phyloP scores from a whole-genome alignment of 2,113 vertebrate genomes.

The Melanotaenia duboulayi region DNA sequence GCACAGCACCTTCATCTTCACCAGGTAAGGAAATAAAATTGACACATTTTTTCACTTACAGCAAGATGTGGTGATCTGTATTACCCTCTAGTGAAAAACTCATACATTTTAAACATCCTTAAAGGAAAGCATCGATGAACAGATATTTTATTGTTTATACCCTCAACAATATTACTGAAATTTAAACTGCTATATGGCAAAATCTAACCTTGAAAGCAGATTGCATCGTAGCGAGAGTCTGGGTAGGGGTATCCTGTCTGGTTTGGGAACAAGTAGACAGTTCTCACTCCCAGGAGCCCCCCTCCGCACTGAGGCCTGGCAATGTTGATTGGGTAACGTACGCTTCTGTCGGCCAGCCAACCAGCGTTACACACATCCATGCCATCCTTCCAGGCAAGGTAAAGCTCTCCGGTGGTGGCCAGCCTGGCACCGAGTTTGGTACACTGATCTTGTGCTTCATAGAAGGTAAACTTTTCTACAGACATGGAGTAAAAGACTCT shows the following conservation, averaged over 20 bases:
- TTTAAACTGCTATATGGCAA: neutral
- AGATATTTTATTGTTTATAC: too few relatives aligned
- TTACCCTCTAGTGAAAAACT: neutral
- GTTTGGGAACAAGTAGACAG: constrained; percentile 90
- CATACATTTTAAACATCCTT: neutral
- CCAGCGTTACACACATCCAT: constrained; percentile 96
- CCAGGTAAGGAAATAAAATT: constrained; percentile 40
- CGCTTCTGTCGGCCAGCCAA: constrained; percentile 94
- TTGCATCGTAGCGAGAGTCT: constrained; percentile 89
- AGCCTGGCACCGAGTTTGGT: constrained; percentile 86
- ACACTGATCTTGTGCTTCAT: constrained; percentile 90
- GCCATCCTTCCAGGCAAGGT: constrained; percentile 93
- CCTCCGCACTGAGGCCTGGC: constrained; percentile 94
- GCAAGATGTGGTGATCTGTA: neutral
- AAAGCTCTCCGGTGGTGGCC: constrained; percentile 93
- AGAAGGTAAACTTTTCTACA: constrained; percentile 90
- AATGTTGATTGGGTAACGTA: constrained; percentile 94
- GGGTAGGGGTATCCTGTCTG: constrained; percentile 94
- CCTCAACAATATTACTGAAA: neutral
- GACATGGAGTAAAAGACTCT: constrained; percentile 93
- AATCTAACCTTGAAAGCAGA: constrained; percentile 90
- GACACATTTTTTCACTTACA: neutral
- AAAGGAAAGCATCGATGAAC: too few relatives aligned
- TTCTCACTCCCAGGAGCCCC: constrained; percentile 92
- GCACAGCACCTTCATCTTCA: constrained; percentile 41